Percentiles rank a stretch among this genome's conserved stretches.
Conservation (phyloP, 2,888 invertebrate genomes). For the Halictus quadricinctus region DNA sequence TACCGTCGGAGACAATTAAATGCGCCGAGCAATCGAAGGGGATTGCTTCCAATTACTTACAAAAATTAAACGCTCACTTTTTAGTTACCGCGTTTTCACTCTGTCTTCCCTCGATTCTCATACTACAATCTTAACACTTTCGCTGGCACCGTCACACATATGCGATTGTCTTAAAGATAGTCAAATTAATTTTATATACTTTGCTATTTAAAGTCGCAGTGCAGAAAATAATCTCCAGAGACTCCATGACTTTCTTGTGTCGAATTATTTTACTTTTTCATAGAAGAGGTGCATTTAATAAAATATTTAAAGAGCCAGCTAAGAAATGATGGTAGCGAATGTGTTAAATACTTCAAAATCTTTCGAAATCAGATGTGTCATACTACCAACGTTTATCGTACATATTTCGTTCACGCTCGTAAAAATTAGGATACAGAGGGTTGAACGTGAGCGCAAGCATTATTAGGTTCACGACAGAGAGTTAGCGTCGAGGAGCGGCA, state of each 20-base stretch:
- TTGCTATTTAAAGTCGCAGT: too few species aligned
- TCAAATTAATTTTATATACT: too few species aligned
- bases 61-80: not conserved
- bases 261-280: too few species aligned
- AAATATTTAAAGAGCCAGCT: too few species aligned
- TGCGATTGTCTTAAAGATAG: too few species aligned
- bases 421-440: not conserved
- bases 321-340: too few species aligned
- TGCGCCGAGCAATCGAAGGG: conserved; percentile 4
- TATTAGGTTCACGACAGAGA: not conserved
- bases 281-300: too few species aligned
- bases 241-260: too few species aligned
- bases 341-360: not conserved
- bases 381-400: too few species aligned
- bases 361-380: not conserved
- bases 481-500: not conserved
- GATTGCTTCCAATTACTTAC: not conserved
- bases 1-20: conserved; percentile 11
- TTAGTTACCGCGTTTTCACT: not conserved
- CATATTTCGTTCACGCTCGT: not conserved
- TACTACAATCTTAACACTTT: not conserved
- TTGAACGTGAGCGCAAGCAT: not conserved
- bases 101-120: not conserved
- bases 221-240: too few species aligned
- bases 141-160: too few species aligned